A percentile compares a stretch with the other conserved stretches of the same genome.
Evolutionary conservation across 2,113 vertebrate species (phyloP).

Genomic region (Euleptes europaea): DNA sequence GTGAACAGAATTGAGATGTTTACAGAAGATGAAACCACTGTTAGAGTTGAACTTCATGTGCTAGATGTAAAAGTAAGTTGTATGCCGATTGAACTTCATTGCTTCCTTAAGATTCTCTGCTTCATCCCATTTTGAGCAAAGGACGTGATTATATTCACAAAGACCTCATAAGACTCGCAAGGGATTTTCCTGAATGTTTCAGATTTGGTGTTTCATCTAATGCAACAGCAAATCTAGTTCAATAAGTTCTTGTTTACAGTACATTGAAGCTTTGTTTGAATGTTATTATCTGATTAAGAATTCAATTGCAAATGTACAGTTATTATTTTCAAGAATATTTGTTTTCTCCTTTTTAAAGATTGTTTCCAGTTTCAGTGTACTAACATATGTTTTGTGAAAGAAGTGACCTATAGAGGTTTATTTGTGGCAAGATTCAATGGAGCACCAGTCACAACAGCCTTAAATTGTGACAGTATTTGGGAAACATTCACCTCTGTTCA

Average conservation of each 20-base stretch:
- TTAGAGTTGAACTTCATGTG: conserved; percentile 94
- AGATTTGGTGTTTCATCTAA: not conserved
- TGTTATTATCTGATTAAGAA: not conserved
- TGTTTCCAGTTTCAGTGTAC: conserved; percentile 6
- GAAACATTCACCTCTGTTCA: conserved; percentile 17
- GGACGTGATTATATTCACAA: not conserved
- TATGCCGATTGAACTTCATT: not conserved
- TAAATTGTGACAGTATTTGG: conserved; percentile 25
- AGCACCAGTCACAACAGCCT: conserved; percentile 3
- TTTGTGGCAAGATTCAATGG: not conserved
- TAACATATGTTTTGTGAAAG: conserved; percentile 2
- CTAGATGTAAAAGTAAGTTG: conserved; percentile 92
- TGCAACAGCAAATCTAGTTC: not conserved
- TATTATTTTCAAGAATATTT: not conserved
- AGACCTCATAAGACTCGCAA: not conserved
- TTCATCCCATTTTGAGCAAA: not conserved
- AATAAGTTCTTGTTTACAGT: not conserved
- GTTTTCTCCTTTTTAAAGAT: not conserved
- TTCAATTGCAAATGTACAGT: not conserved
- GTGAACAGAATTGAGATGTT: conserved; percentile 99
- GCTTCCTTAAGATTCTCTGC: not conserved
- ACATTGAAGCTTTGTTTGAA: not conserved
- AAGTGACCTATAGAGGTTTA: conserved; percentile 9
- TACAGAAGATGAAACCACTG: conserved; percentile 88
- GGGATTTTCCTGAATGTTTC: rapidly evolving